Percentiles rank a stretch among this genome's conserved stretches.
phyloP scores from a whole-genome alignment of 1,140 invertebrate species.

The Chrysomallon squamiferum region DNA sequence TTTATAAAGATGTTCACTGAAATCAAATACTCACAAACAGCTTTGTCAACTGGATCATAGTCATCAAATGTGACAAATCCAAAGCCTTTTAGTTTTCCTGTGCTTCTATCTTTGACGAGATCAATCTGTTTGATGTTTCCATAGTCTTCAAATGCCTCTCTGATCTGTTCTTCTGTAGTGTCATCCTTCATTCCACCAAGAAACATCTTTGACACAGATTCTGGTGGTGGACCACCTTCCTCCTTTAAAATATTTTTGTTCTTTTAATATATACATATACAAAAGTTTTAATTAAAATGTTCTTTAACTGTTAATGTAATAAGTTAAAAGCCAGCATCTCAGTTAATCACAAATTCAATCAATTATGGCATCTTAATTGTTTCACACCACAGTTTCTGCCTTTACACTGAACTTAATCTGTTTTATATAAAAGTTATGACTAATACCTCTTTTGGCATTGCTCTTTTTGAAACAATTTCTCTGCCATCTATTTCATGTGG shows the following conservation, averaged over 20 bases:
- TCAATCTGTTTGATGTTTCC: constrained; percentile 51
- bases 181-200: constrained; percentile 71
- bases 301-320: too few relatives aligned
- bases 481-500: constrained; percentile 81
- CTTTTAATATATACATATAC: too few relatives aligned
- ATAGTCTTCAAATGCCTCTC: constrained; percentile 81
- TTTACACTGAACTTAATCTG: too few relatives aligned
- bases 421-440: too few relatives aligned
- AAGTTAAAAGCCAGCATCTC: too few relatives aligned
- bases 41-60: constrained; percentile 60
- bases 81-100: constrained; percentile 56
- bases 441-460: constrained; percentile 90
- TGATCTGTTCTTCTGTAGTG: constrained; percentile 93
- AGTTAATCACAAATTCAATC: too few relatives aligned
- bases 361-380: too few relatives aligned
- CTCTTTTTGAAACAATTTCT: constrained; percentile 94
- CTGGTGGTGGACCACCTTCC: too few relatives aligned
- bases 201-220: constrained; percentile 96
- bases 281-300: too few relatives aligned
- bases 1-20: too few relatives aligned
- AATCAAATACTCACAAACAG: constrained; percentile 48
- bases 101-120: constrained; percentile 53
- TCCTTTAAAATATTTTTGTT: too few relatives aligned
- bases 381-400: too few relatives aligned
- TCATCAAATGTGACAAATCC: constrained; percentile 60